These are phyloP conservation scores for Sinotaia quadrata DNA, from an alignment of 2,888 invertebrate species.

Conservation along the genomic window DNA sequence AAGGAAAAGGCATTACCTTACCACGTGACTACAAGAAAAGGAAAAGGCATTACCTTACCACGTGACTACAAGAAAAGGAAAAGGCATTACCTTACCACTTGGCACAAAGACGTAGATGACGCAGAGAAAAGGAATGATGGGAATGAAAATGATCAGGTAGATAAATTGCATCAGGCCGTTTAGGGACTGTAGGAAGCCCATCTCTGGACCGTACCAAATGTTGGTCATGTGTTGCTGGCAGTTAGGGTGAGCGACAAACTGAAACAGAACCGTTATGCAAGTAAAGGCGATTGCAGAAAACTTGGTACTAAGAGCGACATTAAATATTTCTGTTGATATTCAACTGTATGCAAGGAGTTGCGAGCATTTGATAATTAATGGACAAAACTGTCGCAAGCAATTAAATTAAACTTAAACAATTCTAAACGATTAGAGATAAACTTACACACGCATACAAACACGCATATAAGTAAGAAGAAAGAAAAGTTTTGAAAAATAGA, in stretches of 20 bases:
- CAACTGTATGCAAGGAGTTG: too few relatives aligned
- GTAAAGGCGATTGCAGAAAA: too few relatives aligned
- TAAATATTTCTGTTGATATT: too few relatives aligned
- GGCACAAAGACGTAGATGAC: slow-evolving; percentile 70
- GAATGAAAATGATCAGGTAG: slow-evolving; percentile 64
- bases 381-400: too few relatives aligned
- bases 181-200: slow-evolving; percentile 76
- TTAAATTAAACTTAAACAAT: too few relatives aligned
- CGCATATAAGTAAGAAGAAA: too few relatives aligned
- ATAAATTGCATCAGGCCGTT: slow-evolving; percentile 71
- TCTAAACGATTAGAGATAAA: too few relatives aligned
- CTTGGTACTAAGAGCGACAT: too few relatives aligned
- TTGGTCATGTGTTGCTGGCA: slow-evolving; percentile 81
- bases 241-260: slow-evolving; percentile 83
- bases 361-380: too few relatives aligned
- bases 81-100: slow-evolving; percentile 66
- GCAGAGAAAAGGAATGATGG: slow-evolving; percentile 69
- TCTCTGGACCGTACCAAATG: slow-evolving; percentile 80
- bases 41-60: neutral
- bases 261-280: too few relatives aligned
- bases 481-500: too few relatives aligned
- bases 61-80: slow-evolving; percentile 3
- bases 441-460: too few relatives aligned
- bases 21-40: neutral
- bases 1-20: neutral